Base-by-base conservation (phyloP, 2,888 invertebrate species). In the Amphipyra berbera region DNA sequence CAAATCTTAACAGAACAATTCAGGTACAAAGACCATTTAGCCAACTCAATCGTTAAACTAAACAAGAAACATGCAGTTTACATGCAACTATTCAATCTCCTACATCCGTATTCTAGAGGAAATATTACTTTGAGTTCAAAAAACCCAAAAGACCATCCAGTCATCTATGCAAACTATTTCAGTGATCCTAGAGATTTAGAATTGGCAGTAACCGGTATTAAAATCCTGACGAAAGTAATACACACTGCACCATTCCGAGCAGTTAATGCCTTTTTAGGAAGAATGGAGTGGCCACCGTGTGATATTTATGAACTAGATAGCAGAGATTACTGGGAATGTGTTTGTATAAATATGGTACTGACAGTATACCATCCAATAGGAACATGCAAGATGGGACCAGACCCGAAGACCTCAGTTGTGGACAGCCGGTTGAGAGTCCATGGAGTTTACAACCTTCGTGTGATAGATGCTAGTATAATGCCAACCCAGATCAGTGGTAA, bases 391-490 rank as follows among this genome's bases (percentile, higher is more conserved):
- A 96, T 96, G 96, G 96, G 96, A 6, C 90, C 93, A 0, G 72
- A 81, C 14, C 82, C 80, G 3, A 57, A 66, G 6, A 78, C 72
- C n/a, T 82, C 87, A 10, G 88, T 88, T 0, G 88, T 89, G 0
- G 96, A 96, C 84, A 95, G 96, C 0, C 87, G 96, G 37, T 86
- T 97, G 9, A 95, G 92, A 66, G 96, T 97, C 0, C 95, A 96
- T 61, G 96, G 96, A 0, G 91, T 97, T 0, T 82, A 90, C 12
- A 96, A 96, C 12, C 88, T 97, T 1, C 93, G 97, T 33, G 97
- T 97, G 0, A 95, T 96, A 0, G 97, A 97, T 83, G 97, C 97
- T 0, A 97, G 97, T 55, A 95, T 98, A 53, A 98, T 98, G 97
- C 98, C 97, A 0, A 94, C 87, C 2, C 95, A 97, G 48, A 95